phyloP scores from a whole-genome alignment of 2,113 vertebrate species.

The Oenanthe oenanthe region DNA sequence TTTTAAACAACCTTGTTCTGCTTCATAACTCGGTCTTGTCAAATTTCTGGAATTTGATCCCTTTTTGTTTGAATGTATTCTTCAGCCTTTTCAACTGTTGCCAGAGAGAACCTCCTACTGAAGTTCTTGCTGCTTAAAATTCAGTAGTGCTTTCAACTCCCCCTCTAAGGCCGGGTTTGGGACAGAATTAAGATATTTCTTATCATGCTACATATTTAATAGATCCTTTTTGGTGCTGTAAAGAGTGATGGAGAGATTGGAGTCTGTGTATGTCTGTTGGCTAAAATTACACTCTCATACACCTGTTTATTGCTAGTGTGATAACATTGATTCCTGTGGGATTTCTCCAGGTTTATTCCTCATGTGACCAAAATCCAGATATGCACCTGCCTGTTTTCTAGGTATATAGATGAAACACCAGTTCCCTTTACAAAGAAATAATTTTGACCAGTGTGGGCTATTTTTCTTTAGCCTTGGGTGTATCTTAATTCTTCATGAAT shows the following conservation, averaged over 20 bases:
- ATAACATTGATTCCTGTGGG: not conserved
- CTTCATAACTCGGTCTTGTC: not conserved
- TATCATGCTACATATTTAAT: not conserved
- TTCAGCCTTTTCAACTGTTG: slow-evolving; percentile 27
- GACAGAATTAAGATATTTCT: not conserved
- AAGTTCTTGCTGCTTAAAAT: slow-evolving; percentile 39
- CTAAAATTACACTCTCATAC: not conserved
- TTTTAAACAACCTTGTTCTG: slow-evolving; percentile 25
- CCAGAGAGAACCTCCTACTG: slow-evolving; percentile 18
- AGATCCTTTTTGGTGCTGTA: not conserved
- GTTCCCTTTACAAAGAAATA: not conserved
- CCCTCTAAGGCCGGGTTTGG: slow-evolving; percentile 5
- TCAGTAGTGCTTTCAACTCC: slow-evolving; percentile 12
- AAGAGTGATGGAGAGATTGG: not conserved
- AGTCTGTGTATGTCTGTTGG: not conserved
- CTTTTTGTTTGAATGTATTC: slow-evolving; percentile 18
- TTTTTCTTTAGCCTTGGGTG: not conserved
- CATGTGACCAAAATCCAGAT: not conserved
- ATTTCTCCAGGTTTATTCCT: not conserved
- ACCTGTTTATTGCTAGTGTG: not conserved
- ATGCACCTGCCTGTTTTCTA: not conserved
- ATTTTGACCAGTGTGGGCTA: not conserved
- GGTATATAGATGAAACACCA: not conserved
- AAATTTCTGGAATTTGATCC: not conserved
- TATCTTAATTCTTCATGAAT: not conserved